Percentiles rank a stretch among this genome's conserved stretches.
phyloP scores from a whole-genome alignment of 2,113 vertebrate genomes.

The Platichthys flesus region DNA sequence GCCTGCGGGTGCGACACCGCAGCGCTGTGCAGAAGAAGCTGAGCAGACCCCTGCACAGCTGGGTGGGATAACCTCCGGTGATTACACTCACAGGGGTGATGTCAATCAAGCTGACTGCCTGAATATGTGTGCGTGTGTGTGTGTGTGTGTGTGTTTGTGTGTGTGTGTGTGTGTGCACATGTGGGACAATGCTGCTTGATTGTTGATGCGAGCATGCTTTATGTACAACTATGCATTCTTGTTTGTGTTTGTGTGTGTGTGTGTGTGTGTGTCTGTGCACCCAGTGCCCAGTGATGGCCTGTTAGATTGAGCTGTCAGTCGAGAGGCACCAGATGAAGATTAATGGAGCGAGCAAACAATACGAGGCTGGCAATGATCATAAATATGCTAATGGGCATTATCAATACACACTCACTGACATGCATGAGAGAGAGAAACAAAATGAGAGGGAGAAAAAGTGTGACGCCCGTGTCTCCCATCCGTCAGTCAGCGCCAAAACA shows the following conservation, averaged over 20 bases:
- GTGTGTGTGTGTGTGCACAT: conserved; percentile 51
- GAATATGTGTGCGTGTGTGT: conserved; percentile 30
- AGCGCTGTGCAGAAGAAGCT: conserved; percentile 76
- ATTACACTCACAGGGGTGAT: conserved; percentile 85
- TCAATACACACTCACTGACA: conserved; percentile 93
- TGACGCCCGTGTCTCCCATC: too few species aligned
- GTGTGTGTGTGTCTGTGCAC: conserved; percentile 44
- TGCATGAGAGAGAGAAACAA: conserved; percentile 66
- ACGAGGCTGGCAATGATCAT: conserved; percentile 98
- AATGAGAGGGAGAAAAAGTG: too few species aligned
- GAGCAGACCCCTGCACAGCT: conserved; percentile 88
- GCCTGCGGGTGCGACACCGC: conserved; percentile 80
- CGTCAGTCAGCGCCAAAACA: too few species aligned
- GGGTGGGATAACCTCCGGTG: conserved; percentile 91
- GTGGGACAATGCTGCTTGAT: conserved; percentile 89
- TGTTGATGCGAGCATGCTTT: conserved; percentile 82
- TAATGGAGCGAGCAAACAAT: conserved; percentile 98
- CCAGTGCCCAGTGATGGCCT: conserved; percentile 90
- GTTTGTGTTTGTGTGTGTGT: neutral
- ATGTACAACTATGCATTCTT: conserved; percentile 56
- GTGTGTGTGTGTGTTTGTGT: conserved; percentile 48
- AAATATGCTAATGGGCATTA: conserved; percentile 97
- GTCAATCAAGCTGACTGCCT: conserved; percentile 87
- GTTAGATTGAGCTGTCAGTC: conserved; percentile 99
- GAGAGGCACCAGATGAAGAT: conserved; percentile 97